Evolutionary conservation across 2,888 invertebrate species (phyloP).

Genomic region (Hydraecia micacea): DNA sequence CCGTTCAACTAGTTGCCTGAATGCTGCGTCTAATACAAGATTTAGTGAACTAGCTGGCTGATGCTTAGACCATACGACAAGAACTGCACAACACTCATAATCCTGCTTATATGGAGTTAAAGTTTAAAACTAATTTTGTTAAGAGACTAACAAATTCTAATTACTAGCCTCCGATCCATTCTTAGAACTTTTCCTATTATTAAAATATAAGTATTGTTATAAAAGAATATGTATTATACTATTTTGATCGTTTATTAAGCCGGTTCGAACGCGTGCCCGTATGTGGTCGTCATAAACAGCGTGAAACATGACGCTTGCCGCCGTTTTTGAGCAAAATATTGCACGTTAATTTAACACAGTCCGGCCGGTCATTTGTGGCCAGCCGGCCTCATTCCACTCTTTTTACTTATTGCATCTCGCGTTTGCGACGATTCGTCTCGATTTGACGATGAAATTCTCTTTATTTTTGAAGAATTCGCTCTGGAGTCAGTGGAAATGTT

Average conservation of each 20-base stretch:
- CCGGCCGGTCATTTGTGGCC: constrained; percentile 84
- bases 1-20: too few species aligned
- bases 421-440: constrained; percentile 77
- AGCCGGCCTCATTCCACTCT: constrained; percentile 70
- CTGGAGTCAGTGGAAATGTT: constrained; percentile 46
- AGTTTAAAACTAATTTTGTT: not conserved
- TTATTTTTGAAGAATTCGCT: constrained; percentile 64
- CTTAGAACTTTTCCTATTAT: not conserved
- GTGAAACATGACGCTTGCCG: constrained; percentile 87
- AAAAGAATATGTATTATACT: not conserved
- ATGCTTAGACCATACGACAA: not conserved
- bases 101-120: not conserved
- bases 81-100: not conserved
- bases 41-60: too few species aligned
- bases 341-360: constrained; percentile 89
- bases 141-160: not conserved
- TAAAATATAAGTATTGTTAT: not conserved
- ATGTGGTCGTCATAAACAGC: constrained; percentile 80
- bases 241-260: constrained; percentile 54
- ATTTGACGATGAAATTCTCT: constrained; percentile 72
- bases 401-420: constrained; percentile 70
- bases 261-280: constrained; percentile 68
- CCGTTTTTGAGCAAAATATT: constrained; percentile 89
- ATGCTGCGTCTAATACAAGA: too few species aligned
- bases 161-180: not conserved